phyloP scores from a whole-genome alignment of 2,113 vertebrate species.

The Dasyurus viverrinus region DNA sequence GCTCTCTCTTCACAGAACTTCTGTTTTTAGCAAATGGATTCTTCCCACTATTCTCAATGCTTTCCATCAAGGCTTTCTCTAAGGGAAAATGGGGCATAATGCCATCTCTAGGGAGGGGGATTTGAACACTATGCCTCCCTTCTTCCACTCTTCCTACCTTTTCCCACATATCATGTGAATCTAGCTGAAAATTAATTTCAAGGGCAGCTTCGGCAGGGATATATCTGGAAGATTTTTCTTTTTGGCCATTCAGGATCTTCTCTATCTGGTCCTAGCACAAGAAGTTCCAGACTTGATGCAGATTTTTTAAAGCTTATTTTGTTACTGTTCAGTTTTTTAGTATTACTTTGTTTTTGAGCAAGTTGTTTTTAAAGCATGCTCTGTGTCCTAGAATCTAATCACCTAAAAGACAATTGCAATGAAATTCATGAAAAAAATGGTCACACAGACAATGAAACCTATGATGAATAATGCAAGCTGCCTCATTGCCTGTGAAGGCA shows the following conservation, averaged over 20 bases:
- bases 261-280: neutral
- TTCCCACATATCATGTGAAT: neutral
- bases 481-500: neutral
- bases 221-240: neutral
- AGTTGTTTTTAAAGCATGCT: neutral
- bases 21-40: slow-evolving; percentile 1
- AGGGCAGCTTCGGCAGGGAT: neutral
- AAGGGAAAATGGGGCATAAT: neutral
- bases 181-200: neutral
- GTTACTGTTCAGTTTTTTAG: neutral
- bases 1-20: neutral
- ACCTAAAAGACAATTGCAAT: neutral
- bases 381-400: neutral
- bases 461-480: neutral
- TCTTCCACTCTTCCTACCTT: neutral
- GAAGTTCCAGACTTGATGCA: neutral
- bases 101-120: neutral
- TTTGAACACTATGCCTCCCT: neutral
- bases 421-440: neutral
- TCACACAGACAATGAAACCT: neutral
- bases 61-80: neutral
- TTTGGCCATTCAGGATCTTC: neutral
- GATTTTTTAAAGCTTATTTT: slow-evolving; percentile 3
- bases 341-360: neutral
- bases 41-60: neutral